phyloP scores from a whole-genome alignment of 1,140 invertebrate species.

The Drosophila pruinosa region DNA sequence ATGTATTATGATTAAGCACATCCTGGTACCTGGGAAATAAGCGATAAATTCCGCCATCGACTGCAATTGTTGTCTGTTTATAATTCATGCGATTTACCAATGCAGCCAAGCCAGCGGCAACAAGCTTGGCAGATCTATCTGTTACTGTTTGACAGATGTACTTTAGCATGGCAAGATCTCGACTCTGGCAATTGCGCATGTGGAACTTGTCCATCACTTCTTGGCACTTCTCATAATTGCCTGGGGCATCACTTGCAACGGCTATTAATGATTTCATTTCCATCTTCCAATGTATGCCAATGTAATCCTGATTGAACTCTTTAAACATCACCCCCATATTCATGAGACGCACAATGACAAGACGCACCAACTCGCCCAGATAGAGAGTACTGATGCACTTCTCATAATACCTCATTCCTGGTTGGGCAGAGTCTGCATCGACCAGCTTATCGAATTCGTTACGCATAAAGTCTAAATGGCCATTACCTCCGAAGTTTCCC shows the following conservation, averaged over 20 bases:
- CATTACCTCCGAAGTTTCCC: slow-evolving; percentile 97
- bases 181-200: slow-evolving; percentile 89
- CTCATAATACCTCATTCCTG: slow-evolving; percentile 92
- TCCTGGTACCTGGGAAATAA: slow-evolving; percentile 90
- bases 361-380: slow-evolving; percentile 91
- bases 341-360: slow-evolving; percentile 43
- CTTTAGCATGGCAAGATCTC: slow-evolving; percentile 93
- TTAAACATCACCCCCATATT: slow-evolving; percentile 41
- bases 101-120: slow-evolving; percentile 92
- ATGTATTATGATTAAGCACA: slow-evolving; percentile 26
- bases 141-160: slow-evolving; percentile 96
- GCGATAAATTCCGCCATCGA: slow-evolving; percentile 99
- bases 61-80: slow-evolving; percentile 94
- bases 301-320: slow-evolving; percentile 37
- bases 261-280: slow-evolving; percentile 98
- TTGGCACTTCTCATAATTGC: slow-evolving; percentile 91
- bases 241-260: slow-evolving; percentile 93
- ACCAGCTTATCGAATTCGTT: slow-evolving; percentile 94
- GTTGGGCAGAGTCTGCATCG: slow-evolving; percentile 91
- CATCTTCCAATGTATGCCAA: slow-evolving; percentile 84
- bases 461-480: slow-evolving; percentile 91
- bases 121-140: slow-evolving; percentile 94
- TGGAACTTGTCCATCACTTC: slow-evolving; percentile 94
- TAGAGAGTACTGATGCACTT: slow-evolving; percentile 97
- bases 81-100: slow-evolving; percentile 93